Percentiles rank a stretch among this genome's conserved stretches.
Evolutionary conservation across 53 echinoderm and acorn worm genomes (phyloP).

Genomic region (Pentamera pediparva): DNA sequence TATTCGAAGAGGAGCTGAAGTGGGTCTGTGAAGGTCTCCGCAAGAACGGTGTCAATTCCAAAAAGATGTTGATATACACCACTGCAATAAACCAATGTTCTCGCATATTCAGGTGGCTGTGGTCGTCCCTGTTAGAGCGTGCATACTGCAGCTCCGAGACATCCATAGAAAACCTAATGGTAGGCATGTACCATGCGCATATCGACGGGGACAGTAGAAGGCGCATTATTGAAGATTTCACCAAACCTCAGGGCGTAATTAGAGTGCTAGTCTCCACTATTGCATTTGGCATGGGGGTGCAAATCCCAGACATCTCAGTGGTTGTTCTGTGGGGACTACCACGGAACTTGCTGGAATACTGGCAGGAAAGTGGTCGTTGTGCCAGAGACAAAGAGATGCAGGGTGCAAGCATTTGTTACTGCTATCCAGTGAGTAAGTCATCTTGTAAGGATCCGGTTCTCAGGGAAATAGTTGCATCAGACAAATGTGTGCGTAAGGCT

Average conservation of each 20-base stretch:
- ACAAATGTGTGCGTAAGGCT: background rate
- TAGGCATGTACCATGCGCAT: conserved; percentile 9
- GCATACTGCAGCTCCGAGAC: background rate
- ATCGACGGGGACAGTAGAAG: background rate
- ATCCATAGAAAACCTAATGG: background rate
- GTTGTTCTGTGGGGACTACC: background rate
- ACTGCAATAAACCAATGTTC: background rate
- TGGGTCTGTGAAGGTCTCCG: background rate
- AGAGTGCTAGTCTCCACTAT: conserved; percentile 19
- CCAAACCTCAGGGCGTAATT: background rate
- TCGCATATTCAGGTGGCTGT: background rate
- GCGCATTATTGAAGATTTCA: background rate
- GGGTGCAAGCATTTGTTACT: background rate
- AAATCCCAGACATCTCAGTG: background rate
- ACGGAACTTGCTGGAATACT: background rate
- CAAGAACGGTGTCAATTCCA: background rate
- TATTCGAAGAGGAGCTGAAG: background rate
- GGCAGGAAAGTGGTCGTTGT: conserved; percentile 12
- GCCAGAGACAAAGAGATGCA: background rate
- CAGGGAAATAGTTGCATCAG: background rate
- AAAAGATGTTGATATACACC: background rate
- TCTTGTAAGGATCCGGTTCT: background rate
- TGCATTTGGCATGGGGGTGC: conserved; percentile 4
- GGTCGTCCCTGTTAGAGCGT: background rate
- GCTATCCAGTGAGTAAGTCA: background rate